phyloP scores from a whole-genome alignment of 37 sponge, comb jelly and placozoan species.

The Aplysina aerophoba region DNA sequence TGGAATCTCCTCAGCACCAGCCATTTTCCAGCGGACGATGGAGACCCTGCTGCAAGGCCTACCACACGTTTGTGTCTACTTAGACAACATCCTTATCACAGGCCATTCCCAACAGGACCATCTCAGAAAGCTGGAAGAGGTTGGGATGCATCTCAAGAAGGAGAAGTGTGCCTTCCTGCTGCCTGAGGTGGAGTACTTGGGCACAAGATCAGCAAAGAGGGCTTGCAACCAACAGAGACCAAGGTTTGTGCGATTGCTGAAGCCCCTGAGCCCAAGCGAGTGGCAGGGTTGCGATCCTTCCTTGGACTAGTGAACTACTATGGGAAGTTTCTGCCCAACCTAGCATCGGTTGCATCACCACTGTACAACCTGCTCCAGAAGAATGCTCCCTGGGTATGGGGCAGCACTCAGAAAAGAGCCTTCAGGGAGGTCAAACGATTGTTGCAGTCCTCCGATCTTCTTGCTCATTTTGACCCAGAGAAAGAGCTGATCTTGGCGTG shows the following conservation, averaged over 20 bases:
- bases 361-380: conserved; percentile 24
- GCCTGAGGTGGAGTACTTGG: conserved; percentile 4
- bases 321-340: conserved; percentile 26
- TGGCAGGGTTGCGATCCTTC: background rate
- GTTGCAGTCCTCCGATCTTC: background rate
- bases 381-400: background rate
- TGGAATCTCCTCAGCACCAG: background rate
- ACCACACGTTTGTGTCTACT: background rate
- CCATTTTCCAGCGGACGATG: background rate
- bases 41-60: background rate
- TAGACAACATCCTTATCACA: background rate
- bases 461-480: background rate
- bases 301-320: conserved; percentile 38
- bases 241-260: conserved; percentile 6
- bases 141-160: background rate
- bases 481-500: background rate
- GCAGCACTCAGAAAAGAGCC: background rate
- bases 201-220: background rate
- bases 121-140: background rate
- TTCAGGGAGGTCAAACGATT: background rate
- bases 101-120: background rate
- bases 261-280: background rate
- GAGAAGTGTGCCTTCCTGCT: background rate
- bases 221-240: conserved; percentile 1
- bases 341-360: background rate